phyloP scores from a whole-genome alignment of 2,797 vertebrate species.

The Xenopus petersii region DNA sequence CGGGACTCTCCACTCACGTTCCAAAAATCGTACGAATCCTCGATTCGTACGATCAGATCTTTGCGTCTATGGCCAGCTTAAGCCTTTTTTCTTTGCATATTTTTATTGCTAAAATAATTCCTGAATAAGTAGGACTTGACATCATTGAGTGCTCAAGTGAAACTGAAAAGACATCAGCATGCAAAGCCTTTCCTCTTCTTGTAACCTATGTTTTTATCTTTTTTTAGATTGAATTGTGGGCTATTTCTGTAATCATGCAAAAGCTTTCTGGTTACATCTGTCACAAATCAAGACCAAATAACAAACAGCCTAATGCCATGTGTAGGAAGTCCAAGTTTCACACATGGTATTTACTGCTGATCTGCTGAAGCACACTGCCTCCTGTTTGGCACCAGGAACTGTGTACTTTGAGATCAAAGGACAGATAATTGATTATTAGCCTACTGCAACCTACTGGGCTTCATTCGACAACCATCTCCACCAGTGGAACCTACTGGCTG shows the following conservation, averaged over 20 bases:
- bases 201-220: too few relatives aligned
- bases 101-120: slow-evolving; percentile 2
- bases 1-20: too few relatives aligned
- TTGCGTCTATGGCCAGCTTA: too few relatives aligned
- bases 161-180: slow-evolving; percentile 19
- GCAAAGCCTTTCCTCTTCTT: slow-evolving; percentile 10
- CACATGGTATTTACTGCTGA: slow-evolving; percentile 18
- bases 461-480: slow-evolving; percentile 38
- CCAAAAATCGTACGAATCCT: too few relatives aligned
- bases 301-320: slow-evolving; percentile 10
- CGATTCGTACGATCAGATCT: too few relatives aligned
- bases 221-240: neutral
- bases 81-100: slow-evolving; percentile 5
- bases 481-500: slow-evolving; percentile 4
- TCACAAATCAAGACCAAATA: neutral
- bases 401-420: slow-evolving; percentile 34
- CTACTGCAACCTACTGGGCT: slow-evolving; percentile 9
- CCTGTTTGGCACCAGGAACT: slow-evolving; percentile 12
- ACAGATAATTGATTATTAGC: slow-evolving; percentile 33
- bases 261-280: slow-evolving; percentile 19
- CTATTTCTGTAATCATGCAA: slow-evolving; percentile 19
- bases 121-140: slow-evolving; percentile 19
- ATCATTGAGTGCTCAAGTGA: slow-evolving; percentile 8
- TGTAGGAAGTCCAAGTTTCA: slow-evolving; percentile 14
- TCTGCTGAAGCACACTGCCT: neutral